phyloP scores from a whole-genome alignment of 2,888 invertebrate genomes.

The Macaria notata region DNA sequence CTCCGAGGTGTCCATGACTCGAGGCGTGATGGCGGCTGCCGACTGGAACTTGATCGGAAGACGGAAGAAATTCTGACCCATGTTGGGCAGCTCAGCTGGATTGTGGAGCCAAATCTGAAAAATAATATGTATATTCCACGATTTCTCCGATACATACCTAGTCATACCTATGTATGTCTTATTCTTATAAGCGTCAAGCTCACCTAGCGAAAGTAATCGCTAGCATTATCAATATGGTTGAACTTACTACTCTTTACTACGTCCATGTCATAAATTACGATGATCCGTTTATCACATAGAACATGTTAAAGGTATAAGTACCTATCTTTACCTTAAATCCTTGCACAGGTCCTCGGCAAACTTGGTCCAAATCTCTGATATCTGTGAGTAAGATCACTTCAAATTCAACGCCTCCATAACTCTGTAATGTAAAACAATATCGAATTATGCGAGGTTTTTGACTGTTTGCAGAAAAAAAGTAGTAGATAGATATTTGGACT shows the following conservation, averaged over 20 bases:
- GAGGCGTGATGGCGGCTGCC: constrained; percentile 83
- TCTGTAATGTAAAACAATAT: constrained; percentile 38
- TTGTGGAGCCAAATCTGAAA: constrained; percentile 80
- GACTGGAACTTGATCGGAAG: constrained; percentile 84
- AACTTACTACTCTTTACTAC: too few relatives aligned
- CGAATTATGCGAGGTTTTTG: too few relatives aligned
- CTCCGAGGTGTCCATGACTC: constrained; percentile 84
- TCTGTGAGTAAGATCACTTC: constrained; percentile 68
- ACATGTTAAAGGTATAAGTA: not conserved
- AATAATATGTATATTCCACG: not conserved
- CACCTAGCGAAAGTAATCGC: too few relatives aligned
- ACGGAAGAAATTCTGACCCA: constrained; percentile 84
- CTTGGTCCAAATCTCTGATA: constrained; percentile 80
- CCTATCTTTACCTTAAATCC: constrained; percentile 80
- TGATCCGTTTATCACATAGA: too few relatives aligned
- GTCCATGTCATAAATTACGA: too few relatives aligned
- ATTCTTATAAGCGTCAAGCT: too few relatives aligned
- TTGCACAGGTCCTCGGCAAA: constrained; percentile 84
- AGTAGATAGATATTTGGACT: too few relatives aligned
- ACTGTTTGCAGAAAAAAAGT: too few relatives aligned
- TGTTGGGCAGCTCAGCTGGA: constrained; percentile 83
- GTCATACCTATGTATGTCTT: too few relatives aligned
- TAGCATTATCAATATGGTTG: too few relatives aligned
- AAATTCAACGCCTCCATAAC: constrained; percentile 66
- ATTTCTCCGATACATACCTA: too few relatives aligned